Percentiles rank a stretch among this genome's conserved stretches.
Evolutionary conservation across 2,797 vertebrate species (phyloP).

Genomic region (Paedocypris micromegethes): DNA sequence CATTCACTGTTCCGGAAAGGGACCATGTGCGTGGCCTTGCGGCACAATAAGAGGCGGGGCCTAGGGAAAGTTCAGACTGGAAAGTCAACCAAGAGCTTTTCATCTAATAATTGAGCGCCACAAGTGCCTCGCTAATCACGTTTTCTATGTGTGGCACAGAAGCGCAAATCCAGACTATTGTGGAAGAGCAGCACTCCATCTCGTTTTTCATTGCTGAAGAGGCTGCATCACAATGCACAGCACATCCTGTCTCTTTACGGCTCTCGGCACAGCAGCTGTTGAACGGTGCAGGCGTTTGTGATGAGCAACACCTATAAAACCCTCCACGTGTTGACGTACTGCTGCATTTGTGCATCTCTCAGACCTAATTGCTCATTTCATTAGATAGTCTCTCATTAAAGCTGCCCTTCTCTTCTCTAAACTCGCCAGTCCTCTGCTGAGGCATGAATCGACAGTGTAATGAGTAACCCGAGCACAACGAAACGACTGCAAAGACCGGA

Average conservation of each 20-base stretch:
- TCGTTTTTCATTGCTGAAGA: background rate
- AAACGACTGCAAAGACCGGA: no score
- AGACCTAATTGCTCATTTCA: conserved; percentile 6
- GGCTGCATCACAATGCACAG: conserved; percentile 12
- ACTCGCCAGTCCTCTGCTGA: background rate
- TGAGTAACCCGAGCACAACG: no score
- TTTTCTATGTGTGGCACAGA: background rate
- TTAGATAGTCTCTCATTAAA: conserved; percentile 20
- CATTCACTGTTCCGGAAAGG: conserved; percentile 28
- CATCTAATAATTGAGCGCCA: conserved; percentile 6
- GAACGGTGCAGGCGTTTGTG: conserved; percentile 8
- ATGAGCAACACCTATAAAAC: conserved; percentile 5
- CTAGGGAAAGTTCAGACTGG: conserved; percentile 4
- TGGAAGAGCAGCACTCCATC: background rate
- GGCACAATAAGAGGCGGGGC: conserved; percentile 15
- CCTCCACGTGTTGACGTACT: conserved; percentile 2
- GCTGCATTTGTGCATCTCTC: conserved; percentile 8
- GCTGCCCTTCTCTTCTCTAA: conserved; percentile 7
- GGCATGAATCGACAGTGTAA: no score
- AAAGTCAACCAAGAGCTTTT: conserved; percentile 12
- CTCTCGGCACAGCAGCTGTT: conserved; percentile 7
- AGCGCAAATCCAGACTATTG: background rate
- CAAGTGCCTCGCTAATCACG: background rate
- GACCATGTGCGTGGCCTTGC: background rate
- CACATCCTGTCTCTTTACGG: background rate